phyloP scores from a whole-genome alignment of 2,888 invertebrate species.

The Thumatha senex region DNA sequence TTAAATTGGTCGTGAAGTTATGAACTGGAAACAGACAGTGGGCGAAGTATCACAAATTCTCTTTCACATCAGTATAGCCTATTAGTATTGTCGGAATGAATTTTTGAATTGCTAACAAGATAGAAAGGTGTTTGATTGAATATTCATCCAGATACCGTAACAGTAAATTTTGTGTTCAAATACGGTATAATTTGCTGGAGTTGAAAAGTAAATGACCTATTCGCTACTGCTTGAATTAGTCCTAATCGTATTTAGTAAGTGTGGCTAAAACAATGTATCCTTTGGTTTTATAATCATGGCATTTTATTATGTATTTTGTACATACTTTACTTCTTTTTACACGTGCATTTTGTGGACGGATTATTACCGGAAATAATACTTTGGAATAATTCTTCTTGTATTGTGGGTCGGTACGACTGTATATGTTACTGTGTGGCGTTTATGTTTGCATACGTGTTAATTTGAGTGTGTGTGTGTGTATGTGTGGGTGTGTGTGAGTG shows the following conservation, averaged over 20 bases:
- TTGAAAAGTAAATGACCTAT: not conserved
- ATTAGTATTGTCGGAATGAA: conserved; percentile 13
- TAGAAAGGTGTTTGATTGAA: conserved; percentile 9
- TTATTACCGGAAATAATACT: no score
- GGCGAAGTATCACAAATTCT: conserved; percentile 19
- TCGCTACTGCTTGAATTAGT: not conserved
- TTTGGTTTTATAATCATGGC: no score
- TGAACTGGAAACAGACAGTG: conserved; percentile 32
- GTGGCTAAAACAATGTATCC: no score
- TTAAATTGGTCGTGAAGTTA: conserved; percentile 16
- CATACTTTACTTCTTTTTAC: no score
- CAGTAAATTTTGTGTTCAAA: conserved; percentile 4
- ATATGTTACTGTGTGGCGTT: no score
- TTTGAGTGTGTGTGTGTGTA: no score
- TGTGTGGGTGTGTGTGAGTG: no score
- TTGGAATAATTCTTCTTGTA: no score
- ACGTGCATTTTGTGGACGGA: no score
- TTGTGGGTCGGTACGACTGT: no score
- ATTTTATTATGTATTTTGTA: no score
- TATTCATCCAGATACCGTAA: conserved; percentile 1
- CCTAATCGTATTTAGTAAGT: not conserved
- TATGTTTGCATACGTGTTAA: no score
- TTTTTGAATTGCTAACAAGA: conserved; percentile 3
- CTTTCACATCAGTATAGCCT: conserved; percentile 16
- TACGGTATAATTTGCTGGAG: not conserved